Conservation (phyloP, 1,140 invertebrate genomes). For the Drosophila athabasca region DNA sequence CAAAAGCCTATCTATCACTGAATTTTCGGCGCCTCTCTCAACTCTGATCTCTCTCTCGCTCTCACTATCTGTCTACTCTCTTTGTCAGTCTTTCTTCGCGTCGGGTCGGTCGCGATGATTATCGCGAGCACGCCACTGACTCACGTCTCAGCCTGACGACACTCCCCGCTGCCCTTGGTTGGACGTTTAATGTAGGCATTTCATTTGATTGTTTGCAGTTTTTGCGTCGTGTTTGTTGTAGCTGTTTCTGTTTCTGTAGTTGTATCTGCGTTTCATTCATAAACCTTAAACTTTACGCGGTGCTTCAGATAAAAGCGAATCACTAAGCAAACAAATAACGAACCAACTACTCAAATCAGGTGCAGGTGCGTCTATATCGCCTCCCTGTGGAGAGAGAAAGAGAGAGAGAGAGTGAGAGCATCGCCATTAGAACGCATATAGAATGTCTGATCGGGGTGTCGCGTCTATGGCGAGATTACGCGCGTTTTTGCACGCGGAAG, state of each 20-base stretch:
- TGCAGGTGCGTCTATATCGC: conserved; percentile 28
- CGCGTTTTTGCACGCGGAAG: conserved; percentile 62
- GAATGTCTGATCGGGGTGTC: too few relatives aligned
- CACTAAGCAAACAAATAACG: conserved; percentile 28
- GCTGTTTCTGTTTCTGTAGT: not conserved
- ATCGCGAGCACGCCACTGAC: conserved; percentile 37
- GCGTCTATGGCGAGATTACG: conserved; percentile 36
- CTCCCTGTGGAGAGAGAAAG: not conserved
- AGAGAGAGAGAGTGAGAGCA: not conserved
- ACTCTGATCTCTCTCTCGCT: conserved; percentile 4
- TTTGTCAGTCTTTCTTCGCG: conserved; percentile 10
- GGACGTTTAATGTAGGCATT: conserved; percentile 27
- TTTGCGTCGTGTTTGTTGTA: conserved; percentile 2
- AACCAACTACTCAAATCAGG: conserved; percentile 33
- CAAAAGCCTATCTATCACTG: not conserved
- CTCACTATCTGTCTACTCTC: conserved; percentile 12
- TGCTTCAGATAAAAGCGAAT: conserved; percentile 55
- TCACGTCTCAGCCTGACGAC: conserved; percentile 12
- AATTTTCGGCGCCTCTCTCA: conserved; percentile 19
- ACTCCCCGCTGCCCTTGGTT: not conserved
- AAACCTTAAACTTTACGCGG: conserved; percentile 53
- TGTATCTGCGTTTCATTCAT: conserved; percentile 53
- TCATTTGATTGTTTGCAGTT: conserved; percentile 30
- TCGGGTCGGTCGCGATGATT: conserved; percentile 22
- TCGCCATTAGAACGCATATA: conserved; percentile 26